Conservation (phyloP, 35 echinoderm and acorn worm genomes). For the Antedon bifida region DNA sequence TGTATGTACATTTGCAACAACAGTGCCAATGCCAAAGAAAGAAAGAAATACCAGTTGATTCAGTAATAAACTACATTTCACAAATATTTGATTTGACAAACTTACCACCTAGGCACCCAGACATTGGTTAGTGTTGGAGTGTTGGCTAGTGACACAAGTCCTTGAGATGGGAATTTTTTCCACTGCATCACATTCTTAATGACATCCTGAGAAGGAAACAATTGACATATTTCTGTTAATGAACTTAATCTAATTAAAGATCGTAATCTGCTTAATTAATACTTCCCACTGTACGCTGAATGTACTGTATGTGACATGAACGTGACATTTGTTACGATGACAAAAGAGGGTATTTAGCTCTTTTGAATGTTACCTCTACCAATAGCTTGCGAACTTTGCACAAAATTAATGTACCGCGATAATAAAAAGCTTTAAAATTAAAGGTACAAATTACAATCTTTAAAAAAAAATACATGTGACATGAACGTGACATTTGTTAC, state of each 20-base stretch:
- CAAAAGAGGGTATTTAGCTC: too few species aligned
- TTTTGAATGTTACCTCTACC: too few species aligned
- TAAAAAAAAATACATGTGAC: too few species aligned
- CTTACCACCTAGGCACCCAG: slow-evolving; percentile 93
- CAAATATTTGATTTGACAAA: too few species aligned
- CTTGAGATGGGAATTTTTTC: slow-evolving; percentile 98
- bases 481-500: neutral
- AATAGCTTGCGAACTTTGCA: too few species aligned
- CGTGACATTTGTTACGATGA: neutral
- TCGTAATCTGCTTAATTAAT: neutral
- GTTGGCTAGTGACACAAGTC: slow-evolving; percentile 74
- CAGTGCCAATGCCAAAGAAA: too few species aligned
- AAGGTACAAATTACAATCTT: too few species aligned
- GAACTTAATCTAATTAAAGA: neutral
- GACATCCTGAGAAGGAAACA: slow-evolving; percentile 33
- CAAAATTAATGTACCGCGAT: too few species aligned
- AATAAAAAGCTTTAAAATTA: too few species aligned
- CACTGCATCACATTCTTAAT: slow-evolving; percentile 77
- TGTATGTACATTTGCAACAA: too few species aligned
- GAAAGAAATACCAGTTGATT: too few species aligned
- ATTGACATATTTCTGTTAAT: neutral
- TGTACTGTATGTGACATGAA: neutral
- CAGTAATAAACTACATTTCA: too few species aligned
- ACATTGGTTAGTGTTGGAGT: slow-evolving; percentile 95
- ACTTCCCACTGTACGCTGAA: neutral